Percentiles rank a stretch among this genome's conserved stretches.
Evolutionary conservation across 2,113 vertebrate species (phyloP).

Genomic region (Siphamia tubifer): DNA sequence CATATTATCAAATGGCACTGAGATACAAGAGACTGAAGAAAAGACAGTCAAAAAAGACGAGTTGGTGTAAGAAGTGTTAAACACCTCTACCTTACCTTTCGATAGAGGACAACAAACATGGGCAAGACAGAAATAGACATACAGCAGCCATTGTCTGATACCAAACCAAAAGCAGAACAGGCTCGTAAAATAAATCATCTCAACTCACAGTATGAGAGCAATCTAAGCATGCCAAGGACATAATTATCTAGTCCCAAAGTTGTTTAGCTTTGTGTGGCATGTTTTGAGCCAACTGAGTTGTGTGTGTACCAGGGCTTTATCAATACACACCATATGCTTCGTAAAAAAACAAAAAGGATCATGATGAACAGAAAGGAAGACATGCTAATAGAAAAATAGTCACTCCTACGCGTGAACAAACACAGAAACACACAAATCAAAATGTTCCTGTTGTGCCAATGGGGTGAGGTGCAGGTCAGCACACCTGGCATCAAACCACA

Average conservation of each 20-base stretch:
- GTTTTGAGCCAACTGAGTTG: slow-evolving; percentile 8
- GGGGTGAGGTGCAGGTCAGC: slow-evolving; percentile 58
- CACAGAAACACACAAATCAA: slow-evolving; percentile 13
- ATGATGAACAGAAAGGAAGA: slow-evolving; percentile 29
- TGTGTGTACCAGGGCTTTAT: slow-evolving; percentile 50
- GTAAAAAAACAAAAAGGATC: slow-evolving; percentile 48
- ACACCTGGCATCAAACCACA: slow-evolving; percentile 66
- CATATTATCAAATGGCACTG: no score
- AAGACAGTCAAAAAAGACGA: no score
- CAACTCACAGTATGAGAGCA: not conserved
- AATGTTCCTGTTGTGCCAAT: slow-evolving; percentile 20
- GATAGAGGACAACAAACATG: not conserved
- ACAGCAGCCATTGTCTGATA: slow-evolving; percentile 27
- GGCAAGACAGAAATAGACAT: not conserved
- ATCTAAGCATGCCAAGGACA: slow-evolving; percentile 31
- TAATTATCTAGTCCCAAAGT: slow-evolving; percentile 1
- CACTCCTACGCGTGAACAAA: not conserved
- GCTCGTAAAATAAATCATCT: slow-evolving; percentile 37
- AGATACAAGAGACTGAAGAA: no score
- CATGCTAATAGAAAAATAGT: not conserved
- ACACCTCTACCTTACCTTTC: no score
- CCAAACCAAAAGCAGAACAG: slow-evolving; percentile 32
- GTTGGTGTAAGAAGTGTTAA: no score
- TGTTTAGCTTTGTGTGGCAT: slow-evolving; percentile 7
- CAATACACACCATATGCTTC: slow-evolving; percentile 70